phyloP scores from a whole-genome alignment of 2,797 vertebrate genomes.

The Gymnoscopelus braueri region DNA sequence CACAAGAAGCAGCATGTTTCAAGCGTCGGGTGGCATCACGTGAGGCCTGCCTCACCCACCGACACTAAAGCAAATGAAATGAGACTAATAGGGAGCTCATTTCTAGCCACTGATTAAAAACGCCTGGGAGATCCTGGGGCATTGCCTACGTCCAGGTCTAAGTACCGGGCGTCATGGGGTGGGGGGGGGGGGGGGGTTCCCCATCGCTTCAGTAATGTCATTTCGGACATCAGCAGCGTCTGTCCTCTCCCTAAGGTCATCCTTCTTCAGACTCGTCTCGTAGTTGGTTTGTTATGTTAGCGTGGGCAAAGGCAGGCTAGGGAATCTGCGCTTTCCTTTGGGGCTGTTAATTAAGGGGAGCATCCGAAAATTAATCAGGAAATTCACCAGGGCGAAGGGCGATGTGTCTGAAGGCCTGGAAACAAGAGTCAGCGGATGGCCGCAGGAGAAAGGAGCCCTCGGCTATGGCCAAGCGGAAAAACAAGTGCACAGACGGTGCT shows the following conservation, averaged over 20 bases:
- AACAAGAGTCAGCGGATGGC: constrained; percentile 86
- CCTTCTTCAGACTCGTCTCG: constrained; percentile 90
- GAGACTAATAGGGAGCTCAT: constrained; percentile 93
- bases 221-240: constrained; percentile 84
- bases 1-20: constrained; percentile 85
- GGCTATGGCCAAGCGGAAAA: constrained; percentile 90
- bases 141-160: constrained; percentile 87
- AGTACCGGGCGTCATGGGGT: constrained; percentile 66
- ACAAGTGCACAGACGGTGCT: constrained; percentile 92
- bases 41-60: constrained; percentile 80
- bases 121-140: constrained; percentile 91
- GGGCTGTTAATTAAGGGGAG: constrained; percentile 99
- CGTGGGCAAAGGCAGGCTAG: constrained; percentile 82
- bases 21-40: constrained; percentile 93
- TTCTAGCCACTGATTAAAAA: constrained; percentile 93
- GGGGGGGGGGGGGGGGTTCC: constrained; percentile 68
- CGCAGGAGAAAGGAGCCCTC: constrained; percentile 89
- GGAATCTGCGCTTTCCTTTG: constrained; percentile 92
- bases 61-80: constrained; percentile 93
- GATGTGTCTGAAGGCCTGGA: constrained; percentile 95
- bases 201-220: constrained; percentile 92
- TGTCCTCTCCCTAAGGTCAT: constrained; percentile 91
- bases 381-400: constrained; percentile 98
- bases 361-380: constrained; percentile 99
- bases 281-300: constrained; percentile 59